Evolutionary conservation across 2,113 vertebrate genomes (phyloP).

Genomic region (Formicarius rufipectus): DNA sequence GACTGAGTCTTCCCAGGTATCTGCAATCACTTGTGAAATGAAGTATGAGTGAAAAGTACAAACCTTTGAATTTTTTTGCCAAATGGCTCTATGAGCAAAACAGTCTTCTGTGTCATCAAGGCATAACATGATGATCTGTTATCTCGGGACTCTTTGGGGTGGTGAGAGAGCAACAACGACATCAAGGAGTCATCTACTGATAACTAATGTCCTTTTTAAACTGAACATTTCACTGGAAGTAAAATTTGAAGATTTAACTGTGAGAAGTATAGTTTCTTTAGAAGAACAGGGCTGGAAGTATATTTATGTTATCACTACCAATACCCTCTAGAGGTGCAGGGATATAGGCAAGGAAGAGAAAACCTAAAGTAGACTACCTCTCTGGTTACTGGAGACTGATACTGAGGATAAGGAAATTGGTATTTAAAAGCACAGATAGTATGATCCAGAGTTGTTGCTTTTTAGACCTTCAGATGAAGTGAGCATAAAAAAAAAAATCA

Average conservation of each 20-base stretch:
- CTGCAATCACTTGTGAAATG: neutral
- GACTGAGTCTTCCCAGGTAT: neutral
- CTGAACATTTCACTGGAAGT: neutral
- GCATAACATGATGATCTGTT: neutral
- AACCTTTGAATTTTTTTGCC: neutral
- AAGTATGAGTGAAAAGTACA: neutral
- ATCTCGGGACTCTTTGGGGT: neutral
- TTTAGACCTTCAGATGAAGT: neutral
- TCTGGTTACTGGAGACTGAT: neutral
- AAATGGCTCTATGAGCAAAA: neutral
- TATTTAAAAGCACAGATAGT: neutral
- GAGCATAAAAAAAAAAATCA: neutral
- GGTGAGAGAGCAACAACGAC: accelerated
- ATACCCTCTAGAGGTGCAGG: neutral
- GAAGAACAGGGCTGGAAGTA: neutral
- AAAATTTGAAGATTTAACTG: neutral
- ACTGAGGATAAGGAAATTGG: neutral
- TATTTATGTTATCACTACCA: neutral
- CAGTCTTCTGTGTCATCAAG: neutral
- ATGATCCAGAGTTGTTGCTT: neutral
- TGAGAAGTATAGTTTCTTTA: neutral
- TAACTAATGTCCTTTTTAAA: neutral
- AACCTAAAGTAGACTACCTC: neutral
- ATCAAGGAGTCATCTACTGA: neutral
- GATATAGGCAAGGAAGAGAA: neutral